phyloP scores from a whole-genome alignment of 2,888 invertebrate genomes.

The Petrophora chlorosata region DNA sequence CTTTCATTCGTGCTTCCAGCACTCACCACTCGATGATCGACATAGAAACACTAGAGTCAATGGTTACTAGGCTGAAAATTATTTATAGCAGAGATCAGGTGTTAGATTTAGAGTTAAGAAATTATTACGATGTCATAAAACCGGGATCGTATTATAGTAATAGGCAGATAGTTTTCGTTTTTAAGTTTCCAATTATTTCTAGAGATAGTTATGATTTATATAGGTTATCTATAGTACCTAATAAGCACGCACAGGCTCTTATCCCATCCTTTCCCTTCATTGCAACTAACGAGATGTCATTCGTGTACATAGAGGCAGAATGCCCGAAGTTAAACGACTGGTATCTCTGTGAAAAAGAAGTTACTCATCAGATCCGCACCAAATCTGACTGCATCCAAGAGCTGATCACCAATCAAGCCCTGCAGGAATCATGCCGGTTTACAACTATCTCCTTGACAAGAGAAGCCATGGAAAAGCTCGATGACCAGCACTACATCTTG shows the following conservation, averaged over 20 bases:
- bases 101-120: constrained; percentile 27
- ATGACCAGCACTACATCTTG: constrained; percentile 4
- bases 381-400: background rate
- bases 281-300: background rate
- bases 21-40: constrained; percentile 3
- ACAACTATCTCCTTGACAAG: background rate
- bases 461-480: background rate
- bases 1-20: constrained; percentile 2
- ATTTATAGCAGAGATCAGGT: constrained; percentile 31
- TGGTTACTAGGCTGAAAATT: constrained; percentile 20
- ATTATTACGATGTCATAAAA: constrained; percentile 29
- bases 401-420: background rate
- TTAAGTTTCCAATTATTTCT: background rate
- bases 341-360: no score
- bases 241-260: background rate
- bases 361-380: background rate
- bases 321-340: no score
- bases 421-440: background rate
- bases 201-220: background rate
- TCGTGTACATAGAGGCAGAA: constrained; percentile 3
- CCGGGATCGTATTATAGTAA: constrained; percentile 14
- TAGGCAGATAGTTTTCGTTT: no score
- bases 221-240: background rate
- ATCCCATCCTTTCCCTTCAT: background rate
- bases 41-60: constrained; percentile 10